Evolutionary conservation across 1,140 invertebrate genomes (phyloP), one percentile per base, ranked within the genome.

Genomic region (Argopecten irradians): DNA sequence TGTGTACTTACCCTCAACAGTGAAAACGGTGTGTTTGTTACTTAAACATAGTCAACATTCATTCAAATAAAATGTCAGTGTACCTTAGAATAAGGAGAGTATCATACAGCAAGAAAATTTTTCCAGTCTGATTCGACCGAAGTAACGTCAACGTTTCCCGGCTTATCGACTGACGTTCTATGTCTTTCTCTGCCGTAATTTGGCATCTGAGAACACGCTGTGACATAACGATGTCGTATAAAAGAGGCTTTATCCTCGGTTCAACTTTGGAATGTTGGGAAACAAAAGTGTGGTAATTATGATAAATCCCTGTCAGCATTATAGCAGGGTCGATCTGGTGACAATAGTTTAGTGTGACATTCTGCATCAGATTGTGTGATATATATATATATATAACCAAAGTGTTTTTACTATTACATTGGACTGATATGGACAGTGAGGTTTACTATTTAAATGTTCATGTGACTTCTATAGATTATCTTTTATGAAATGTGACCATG

Each of bases 101-200:
- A 71, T 71, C 55, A 71, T 71, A 71, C 55, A 71, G 55, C 55
- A 71, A 71, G 13, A 39, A 71, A 28, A 28, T 28, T 28, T n/a
- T 71, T 71, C 55, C 55, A 71, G 55, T 71, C n/a, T 71, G 55
- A 71, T 71, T 71, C n/a, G 55, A 28, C 55, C 55, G 55, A 71
- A 71, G 55, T 71, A 71, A 71, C 55, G 22, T 71, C 1, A 39
- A 71, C 11, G 55, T 71, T 71, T 71, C 55, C 55, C 55, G 55
- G 55, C 55, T 71, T 71, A 71, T 71, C 55, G n/a, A 71, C 55
- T 71, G 55, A 71, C 55, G 55, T 55, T 71, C n/a, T 71, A 71
- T 71, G n/a, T 71, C n/a, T 28, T 71, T 71, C 55, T 71, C 55
- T 71, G 55, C 55, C 55, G 28, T 1, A 71, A 71, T 28, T 8